Percentiles rank a stretch among this genome's conserved stretches.
phyloP scores from a whole-genome alignment of 2,888 invertebrate species.

The Protophormia terraenovae region DNA sequence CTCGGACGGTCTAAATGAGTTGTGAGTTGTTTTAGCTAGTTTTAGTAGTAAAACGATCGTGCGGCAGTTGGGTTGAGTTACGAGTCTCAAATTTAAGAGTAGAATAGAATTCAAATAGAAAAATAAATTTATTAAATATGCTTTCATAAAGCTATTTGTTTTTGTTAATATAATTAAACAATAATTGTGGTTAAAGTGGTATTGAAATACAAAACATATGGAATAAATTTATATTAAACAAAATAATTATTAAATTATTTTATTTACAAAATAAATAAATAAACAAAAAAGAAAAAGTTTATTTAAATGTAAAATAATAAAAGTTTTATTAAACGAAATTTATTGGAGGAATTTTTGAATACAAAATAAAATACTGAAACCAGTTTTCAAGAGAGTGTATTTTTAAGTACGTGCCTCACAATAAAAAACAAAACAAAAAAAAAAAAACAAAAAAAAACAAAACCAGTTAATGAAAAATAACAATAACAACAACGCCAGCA shows the following conservation, averaged over 20 bases:
- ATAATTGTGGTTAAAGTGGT: constrained; percentile 43
- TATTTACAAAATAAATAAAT: constrained; percentile 1
- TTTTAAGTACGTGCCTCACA: neutral
- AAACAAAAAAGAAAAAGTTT: neutral
- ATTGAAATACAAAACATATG: constrained; percentile 1
- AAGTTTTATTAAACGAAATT: neutral
- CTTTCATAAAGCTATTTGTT: constrained; percentile 10
- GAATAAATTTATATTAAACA: neutral
- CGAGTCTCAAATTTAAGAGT: neutral
- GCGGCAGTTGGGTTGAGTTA: constrained; percentile 20
- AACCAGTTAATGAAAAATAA: constrained; percentile 50
- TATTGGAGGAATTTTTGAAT: neutral
- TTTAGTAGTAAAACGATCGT: constrained; percentile 55
- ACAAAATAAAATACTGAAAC: constrained; percentile 32
- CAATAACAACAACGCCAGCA: constrained; percentile 5
- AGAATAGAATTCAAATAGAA: constrained; percentile 16
- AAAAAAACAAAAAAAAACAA: too few relatives aligned
- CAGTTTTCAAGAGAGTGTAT: constrained; percentile 32
- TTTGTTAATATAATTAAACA: constrained; percentile 32
- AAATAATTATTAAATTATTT: neutral
- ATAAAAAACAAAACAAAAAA: too few relatives aligned
- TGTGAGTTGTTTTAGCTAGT: constrained; percentile 44
- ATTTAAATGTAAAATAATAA: neutral
- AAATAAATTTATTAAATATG: neutral
- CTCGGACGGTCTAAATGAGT: neutral